Base-by-base conservation (phyloP, 2,113 vertebrate species). In the Speoplatyrhinus poulsoni region DNA sequence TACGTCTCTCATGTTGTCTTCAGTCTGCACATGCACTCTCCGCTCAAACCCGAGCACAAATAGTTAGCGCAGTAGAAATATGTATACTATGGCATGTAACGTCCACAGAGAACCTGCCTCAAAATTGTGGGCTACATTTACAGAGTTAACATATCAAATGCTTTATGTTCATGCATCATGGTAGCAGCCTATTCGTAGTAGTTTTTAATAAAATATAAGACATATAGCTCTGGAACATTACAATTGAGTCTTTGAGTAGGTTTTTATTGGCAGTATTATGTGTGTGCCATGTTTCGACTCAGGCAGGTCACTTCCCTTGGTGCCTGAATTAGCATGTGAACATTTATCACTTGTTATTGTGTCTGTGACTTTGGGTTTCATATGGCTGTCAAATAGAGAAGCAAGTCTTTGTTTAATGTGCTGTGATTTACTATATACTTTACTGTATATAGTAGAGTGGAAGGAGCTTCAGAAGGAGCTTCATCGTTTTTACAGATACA, bases 251-350 rank as follows among this genome's bases (percentile, higher is more conserved):
- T 4, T 47, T 3, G 11, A 46, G 60, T 47, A 57, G 77, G 67
- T 83, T 82, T 65, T 77, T 67, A 11, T 70, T 68, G 62, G 48
- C 52, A 77, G 87, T 87, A 81, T 79, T 77, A 88, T 88, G 75
- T 85, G 7, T 2, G 36, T 52, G 59, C 74, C 63, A 3, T 81
- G 12, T 60, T 61, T 58, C 26, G 66, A 66, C 61, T 76, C 62
- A 60, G 75, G 61, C 60, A 75, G 78, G 69, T 76, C 47, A 48
- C 74, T 67, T 71, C 68, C 68, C 69, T 46, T 52, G 63, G 65
- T 55, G 55, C 56, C 72, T 33, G 82, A 81, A 86, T 87, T 85
- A 86, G 69, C 77, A 79, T 82, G 76, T 72, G 74, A 81, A 90
- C 88, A 86, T 85, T 73, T 81, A 72, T 67, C 77, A 73, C 71